These are phyloP conservation scores for Aradus depressus DNA, from an alignment of 2,888 invertebrate species.

Conservation along the genomic window DNA sequence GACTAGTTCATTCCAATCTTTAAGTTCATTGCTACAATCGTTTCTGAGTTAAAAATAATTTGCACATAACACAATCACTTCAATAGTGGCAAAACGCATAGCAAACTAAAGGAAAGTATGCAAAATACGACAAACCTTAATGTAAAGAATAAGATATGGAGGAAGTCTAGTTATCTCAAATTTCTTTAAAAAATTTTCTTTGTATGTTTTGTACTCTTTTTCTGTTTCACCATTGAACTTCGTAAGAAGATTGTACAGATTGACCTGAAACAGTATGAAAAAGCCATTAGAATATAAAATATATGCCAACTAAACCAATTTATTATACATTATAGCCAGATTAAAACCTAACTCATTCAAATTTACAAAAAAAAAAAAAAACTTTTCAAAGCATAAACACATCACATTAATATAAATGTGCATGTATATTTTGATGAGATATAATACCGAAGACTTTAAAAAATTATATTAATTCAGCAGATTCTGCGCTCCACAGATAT, in stretches of 20 bases:
- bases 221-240: conserved; percentile 94
- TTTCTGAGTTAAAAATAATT: not conserved
- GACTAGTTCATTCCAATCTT: too few species aligned
- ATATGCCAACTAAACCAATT: too few species aligned
- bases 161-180: conserved; percentile 91
- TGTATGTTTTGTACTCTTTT: conserved; percentile 98
- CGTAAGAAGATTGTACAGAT: conserved; percentile 80
- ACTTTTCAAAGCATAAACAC: too few species aligned
- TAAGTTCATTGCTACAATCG: not conserved
- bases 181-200: conserved; percentile 93
- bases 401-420: too few species aligned
- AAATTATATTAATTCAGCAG: too few species aligned
- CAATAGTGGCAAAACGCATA: not conserved
- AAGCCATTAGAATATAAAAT: too few species aligned
- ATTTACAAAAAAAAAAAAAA: too few species aligned
- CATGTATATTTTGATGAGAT: too few species aligned
- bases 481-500: too few species aligned
- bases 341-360: too few species aligned
- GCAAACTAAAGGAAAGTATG: not conserved
- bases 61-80: not conserved
- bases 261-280: conserved; percentile 51
- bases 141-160: conserved; percentile 88
- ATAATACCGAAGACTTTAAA: too few species aligned
- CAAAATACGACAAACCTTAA: conserved; percentile 48
- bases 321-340: too few species aligned